Evolutionary conservation across 1,140 invertebrate species (phyloP).

Genomic region (Brevipalpus yothersi): DNA sequence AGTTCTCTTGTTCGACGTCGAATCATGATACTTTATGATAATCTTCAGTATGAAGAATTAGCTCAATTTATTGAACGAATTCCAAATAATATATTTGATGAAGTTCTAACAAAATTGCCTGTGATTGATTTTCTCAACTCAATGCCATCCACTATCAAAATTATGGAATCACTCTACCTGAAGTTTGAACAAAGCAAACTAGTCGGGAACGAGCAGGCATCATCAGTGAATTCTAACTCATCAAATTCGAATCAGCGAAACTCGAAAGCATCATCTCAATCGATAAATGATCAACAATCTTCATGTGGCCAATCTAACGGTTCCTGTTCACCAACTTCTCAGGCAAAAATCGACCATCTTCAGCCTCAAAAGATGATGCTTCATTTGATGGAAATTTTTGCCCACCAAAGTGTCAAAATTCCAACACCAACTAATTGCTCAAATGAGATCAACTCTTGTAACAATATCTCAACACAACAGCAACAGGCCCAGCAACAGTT

Average conservation of each 20-base stretch:
- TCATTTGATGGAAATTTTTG: constrained; percentile 51
- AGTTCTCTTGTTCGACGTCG: constrained; percentile 11
- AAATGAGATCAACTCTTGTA: no score
- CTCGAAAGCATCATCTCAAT: no score
- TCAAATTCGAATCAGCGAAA: no score
- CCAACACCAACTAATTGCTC: not conserved
- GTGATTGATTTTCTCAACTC: constrained; percentile 61
- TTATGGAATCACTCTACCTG: constrained; percentile 58
- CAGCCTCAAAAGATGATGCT: constrained; percentile 43
- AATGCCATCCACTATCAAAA: constrained; percentile 52
- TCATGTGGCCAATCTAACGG: no score
- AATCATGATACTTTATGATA: constrained; percentile 45
- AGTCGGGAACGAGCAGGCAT: no score
- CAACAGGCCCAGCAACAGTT: not conserved
- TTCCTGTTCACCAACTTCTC: no score
- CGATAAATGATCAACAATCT: no score
- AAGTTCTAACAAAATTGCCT: constrained; percentile 31
- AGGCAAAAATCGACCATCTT: not conserved
- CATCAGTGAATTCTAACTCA: no score
- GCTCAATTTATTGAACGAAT: constrained; percentile 45
- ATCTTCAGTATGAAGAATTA: constrained; percentile 47
- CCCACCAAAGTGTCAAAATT: constrained; percentile 15
- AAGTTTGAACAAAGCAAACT: constrained; percentile 22
- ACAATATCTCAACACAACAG: no score
- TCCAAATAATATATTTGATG: no score